A percentile compares a stretch with the other conserved stretches of the same genome.
phyloP scores from a whole-genome alignment of 2,888 invertebrate genomes.

The Tetranychus truncatus region DNA sequence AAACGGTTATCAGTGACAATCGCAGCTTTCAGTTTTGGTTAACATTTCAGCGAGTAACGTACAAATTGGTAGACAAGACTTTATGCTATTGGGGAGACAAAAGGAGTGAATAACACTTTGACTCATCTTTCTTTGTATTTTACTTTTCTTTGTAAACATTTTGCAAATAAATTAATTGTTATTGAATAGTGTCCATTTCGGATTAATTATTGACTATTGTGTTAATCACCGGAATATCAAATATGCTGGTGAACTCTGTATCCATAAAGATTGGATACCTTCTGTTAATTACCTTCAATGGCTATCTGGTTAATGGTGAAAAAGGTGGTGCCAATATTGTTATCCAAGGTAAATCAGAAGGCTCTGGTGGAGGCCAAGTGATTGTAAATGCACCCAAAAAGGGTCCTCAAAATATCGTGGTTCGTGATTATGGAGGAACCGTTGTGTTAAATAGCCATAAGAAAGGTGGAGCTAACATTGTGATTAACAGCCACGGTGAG shows the following conservation, averaged over 20 bases:
- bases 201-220: no score
- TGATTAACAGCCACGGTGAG: not conserved
- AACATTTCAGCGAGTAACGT: no score
- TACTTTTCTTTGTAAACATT: no score
- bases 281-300: not conserved
- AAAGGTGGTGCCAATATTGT: conserved; percentile 4
- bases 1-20: no score
- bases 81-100: no score
- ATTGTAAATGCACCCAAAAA: not conserved
- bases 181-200: no score
- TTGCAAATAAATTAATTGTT: no score
- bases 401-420: not conserved
- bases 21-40: no score
- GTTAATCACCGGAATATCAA: no score
- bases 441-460: not conserved
- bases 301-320: not conserved
- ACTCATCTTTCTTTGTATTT: no score
- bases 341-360: not conserved
- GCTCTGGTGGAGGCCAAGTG: not conserved
- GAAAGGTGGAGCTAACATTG: conserved; percentile 3
- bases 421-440: conserved; percentile 7
- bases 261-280: not conserved
- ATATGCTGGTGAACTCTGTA: not conserved
- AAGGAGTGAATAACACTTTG: no score
- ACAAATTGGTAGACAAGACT: no score